Base-by-base conservation (phyloP, 1,140 invertebrate genomes). In the Drosophila biarmipes region DNA sequence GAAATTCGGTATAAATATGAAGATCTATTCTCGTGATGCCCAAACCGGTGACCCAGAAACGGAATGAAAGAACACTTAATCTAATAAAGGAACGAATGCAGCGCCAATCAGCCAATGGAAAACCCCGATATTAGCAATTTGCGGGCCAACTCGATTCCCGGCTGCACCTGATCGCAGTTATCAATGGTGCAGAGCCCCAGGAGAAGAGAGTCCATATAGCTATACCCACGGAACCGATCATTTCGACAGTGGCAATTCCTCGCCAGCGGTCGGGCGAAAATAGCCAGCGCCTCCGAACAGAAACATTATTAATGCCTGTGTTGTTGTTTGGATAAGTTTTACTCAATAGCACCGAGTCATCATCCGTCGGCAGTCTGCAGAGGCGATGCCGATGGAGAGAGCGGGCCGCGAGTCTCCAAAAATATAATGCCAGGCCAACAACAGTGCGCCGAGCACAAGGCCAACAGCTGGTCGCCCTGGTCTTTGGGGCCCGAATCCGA, bases 241-340 rank as follows among this genome's bases (percentile, higher is more conserved):
- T 69, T 69, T 48, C 42, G 43, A 48, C 49, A 68, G 58, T 69
- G 40, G 66, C 66, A 68, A 68, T 69, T 68, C 66, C 27, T 31
- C 12, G 31, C 64, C 6, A 69, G n/a, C 49, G 49, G 24, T 37
- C 49, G 40, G 42, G 66, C 63, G 69, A 69, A 69, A 69, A 69
- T 69, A 69, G 66, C 66, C 66, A 69, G 40, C 66, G 48, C 66
- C 49, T n/a, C 11, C 48, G 64, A 69, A 55, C 66, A 68, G 62
- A 69, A 67, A 66, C 66, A 69, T 69, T 69, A 69, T 56, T 69
- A 69, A 68, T 68, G 66, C 63, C 63, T 68, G 15, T 69, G 66
- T 69, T 69, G 63, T 69, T 69, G 66, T 69, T 69, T 69, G 66
- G 63, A 69, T 69, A 69, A 69, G 66, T 69, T 69, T 69, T 69